These are phyloP conservation scores for Ganaspis sp. DNA, from an alignment of 1,140 invertebrate genomes.

Conservation along the genomic window DNA sequence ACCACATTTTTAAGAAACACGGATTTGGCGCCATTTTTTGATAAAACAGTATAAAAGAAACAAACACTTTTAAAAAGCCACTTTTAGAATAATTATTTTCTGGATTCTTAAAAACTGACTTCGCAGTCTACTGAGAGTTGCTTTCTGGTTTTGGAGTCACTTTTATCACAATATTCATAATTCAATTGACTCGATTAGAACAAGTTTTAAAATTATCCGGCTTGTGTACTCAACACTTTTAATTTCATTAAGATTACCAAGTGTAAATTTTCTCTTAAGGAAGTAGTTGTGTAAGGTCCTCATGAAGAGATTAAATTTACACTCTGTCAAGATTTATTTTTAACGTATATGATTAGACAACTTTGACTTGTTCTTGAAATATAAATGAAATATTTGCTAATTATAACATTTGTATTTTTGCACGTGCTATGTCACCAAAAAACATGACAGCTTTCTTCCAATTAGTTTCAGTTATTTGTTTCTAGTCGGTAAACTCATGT, in stretches of 20 bases:
- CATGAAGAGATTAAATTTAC: neutral
- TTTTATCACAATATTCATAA: slow-evolving; percentile 4
- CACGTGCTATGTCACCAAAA: too few relatives aligned
- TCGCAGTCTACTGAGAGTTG: neutral
- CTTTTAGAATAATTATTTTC: neutral
- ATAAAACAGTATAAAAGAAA: too few relatives aligned
- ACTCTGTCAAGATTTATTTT: neutral
- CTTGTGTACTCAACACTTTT: neutral
- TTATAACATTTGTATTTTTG: neutral
- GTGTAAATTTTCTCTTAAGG: neutral
- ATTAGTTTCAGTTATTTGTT: too few relatives aligned
- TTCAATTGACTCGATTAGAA: neutral
- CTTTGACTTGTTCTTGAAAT: neutral
- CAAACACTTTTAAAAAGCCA: too few relatives aligned
- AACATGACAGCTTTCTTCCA: too few relatives aligned
- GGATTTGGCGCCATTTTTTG: too few relatives aligned
- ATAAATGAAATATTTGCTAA: neutral
- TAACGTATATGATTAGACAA: neutral
- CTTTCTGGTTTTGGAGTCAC: neutral
- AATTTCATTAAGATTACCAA: slow-evolving; percentile 12
- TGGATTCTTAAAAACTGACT: neutral
- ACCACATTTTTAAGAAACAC: too few relatives aligned
- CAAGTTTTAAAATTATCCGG: neutral
- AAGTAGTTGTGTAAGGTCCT: slow-evolving; percentile 9
- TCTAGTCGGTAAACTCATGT: too few relatives aligned